Base-by-base conservation (phyloP, 2,797 vertebrate species). In the Buphagus erythrorhynchus region DNA sequence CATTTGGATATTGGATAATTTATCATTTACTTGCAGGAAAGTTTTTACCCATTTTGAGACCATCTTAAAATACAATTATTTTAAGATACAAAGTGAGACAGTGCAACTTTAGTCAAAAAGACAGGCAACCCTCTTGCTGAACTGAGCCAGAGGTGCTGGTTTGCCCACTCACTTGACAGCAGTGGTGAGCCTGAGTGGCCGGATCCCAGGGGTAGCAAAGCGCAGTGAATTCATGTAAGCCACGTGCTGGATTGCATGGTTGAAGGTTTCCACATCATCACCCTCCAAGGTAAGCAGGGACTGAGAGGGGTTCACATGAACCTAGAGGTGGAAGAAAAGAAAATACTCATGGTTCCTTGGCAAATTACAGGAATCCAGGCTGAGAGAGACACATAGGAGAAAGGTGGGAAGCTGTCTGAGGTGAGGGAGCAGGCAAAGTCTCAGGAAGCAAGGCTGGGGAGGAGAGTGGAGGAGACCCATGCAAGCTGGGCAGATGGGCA, bases 231-330 rank as follows among this genome's bases (percentile, higher is more conserved):
- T 99, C 95, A 99, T 99, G 98, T 99, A 99, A 92, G 99, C 99
- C 96, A 99, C 99, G 9, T 99, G 99, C 98, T 99, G 99, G 92
- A 99, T 99, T 5, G 99, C 99, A 0, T 99, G 99, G 97, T 99
- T 99, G 94, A 99, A 99, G 95, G 99, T 99, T 97, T 99, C 99
- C 16, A 99, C 99, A 94, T 99, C 99, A 5, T 99, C 99, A 65
- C 99, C 99, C 96, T 99, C 99, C 98, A 99, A 97, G 69, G 99
- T 99, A 86, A 99, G 97, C 95, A 99, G 98, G 10, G 99, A 99
- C 98, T 99, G 99, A 94, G 99, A 99, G 62, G 99, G 99, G 95
- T 99, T 99, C 94, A 99, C 99, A 2, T 99, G 99, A 66, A 99
- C 99, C 99, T 99, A 59, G 38, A 68, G 49, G 97, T 80, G 76